Evolutionary conservation across 2,888 invertebrate species (phyloP).

Genomic region (Orthonevra nobilis): DNA sequence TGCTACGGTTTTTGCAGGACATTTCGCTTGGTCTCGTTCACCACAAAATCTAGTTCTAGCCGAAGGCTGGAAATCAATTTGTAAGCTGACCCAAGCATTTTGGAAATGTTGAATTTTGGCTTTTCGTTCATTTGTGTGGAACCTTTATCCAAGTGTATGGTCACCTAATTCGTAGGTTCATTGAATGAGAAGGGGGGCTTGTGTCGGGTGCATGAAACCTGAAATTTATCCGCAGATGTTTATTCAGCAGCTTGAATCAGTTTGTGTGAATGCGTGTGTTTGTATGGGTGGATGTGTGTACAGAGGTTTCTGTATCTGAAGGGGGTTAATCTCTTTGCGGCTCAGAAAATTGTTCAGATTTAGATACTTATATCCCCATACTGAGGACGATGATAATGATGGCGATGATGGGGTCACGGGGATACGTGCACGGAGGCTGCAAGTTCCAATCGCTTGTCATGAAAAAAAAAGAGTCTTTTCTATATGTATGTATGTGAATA

Average conservation of each 20-base stretch:
- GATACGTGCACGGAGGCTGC: conserved; percentile 44
- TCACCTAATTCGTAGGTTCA: conserved; percentile 65
- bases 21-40: conserved; percentile 51
- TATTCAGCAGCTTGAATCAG: conserved; percentile 48
- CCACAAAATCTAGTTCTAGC: conserved; percentile 45
- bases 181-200: conserved; percentile 39
- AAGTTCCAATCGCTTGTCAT: conserved; percentile 40
- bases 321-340: conserved; percentile 53
- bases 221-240: conserved; percentile 66
- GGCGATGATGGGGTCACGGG: conserved; percentile 7
- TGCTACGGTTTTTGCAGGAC: conserved; percentile 51
- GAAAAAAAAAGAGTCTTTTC: conserved; percentile 9
- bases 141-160: conserved; percentile 58
- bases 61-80: conserved; percentile 67
- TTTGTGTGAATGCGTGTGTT: conserved; percentile 1
- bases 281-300: conserved; percentile 2
- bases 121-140: conserved; percentile 22
- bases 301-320: conserved; percentile 27
- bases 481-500: conserved; percentile 45
- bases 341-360: conserved; percentile 58
- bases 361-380: conserved; percentile 52
- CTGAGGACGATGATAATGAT: conserved; percentile 39
- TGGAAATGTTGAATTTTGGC: conserved; percentile 59
- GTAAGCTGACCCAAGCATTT: conserved; percentile 70
- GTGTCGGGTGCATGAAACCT: conserved; percentile 22